Conservation (phyloP, 1,140 invertebrate genomes). For the Microplitis demolitor region DNA sequence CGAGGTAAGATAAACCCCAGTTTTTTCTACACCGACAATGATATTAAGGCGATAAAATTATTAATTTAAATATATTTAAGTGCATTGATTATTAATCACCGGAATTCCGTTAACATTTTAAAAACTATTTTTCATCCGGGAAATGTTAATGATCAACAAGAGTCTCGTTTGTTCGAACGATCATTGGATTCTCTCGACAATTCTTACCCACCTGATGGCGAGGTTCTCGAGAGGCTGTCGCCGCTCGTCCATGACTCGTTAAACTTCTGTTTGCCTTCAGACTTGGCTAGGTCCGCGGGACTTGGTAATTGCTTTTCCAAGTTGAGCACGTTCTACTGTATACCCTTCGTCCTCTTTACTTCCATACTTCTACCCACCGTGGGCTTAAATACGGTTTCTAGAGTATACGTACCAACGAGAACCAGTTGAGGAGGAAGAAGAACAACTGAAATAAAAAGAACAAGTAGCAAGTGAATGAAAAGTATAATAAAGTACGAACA, state of each 20-base stretch:
- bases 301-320: slow-evolving; percentile 35
- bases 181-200: slow-evolving; percentile 1
- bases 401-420: neutral
- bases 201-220: neutral
- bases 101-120: neutral
- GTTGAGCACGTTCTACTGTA: slow-evolving; percentile 17
- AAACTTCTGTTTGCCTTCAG: slow-evolving; percentile 32
- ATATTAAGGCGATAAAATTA: too few relatives aligned
- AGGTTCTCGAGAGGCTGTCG: slow-evolving; percentile 15
- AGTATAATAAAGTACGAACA: neutral
- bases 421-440: neutral
- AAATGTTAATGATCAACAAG: slow-evolving; percentile 13
- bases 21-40: too few relatives aligned
- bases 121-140: neutral
- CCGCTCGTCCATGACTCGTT: slow-evolving; percentile 29
- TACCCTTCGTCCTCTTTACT: neutral
- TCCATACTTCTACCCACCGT: neutral
- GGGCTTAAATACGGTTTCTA: too few relatives aligned
- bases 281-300: slow-evolving; percentile 24
- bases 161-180: slow-evolving; percentile 5
- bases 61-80: too few relatives aligned
- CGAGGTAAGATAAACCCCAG: too few relatives aligned
- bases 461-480: slow-evolving; percentile 4
- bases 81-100: too few relatives aligned
- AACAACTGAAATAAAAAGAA: neutral